A percentile compares a stretch with the other conserved stretches of the same genome.
Conservation (phyloP, 2,797 vertebrate genomes). For the Streptopelia turtur region DNA sequence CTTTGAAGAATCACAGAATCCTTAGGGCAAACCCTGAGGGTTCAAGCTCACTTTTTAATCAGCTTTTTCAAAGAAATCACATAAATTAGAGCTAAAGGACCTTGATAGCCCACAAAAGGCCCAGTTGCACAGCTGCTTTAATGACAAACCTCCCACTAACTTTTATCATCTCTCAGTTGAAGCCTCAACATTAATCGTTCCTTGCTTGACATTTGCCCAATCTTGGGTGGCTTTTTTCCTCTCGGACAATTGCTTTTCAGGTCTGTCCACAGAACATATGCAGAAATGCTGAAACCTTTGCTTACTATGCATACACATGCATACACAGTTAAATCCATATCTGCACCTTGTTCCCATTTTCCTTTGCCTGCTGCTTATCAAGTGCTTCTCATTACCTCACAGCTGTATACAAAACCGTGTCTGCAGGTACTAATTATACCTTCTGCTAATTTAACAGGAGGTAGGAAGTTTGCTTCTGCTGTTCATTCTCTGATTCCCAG, state of each 20-base stretch:
- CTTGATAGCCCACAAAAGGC: neutral
- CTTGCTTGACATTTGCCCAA: neutral
- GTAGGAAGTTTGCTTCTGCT: neutral
- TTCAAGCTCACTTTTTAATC: neutral
- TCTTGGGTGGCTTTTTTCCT: neutral
- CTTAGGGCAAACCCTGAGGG: neutral
- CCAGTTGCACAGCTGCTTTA: neutral
- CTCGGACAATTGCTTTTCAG: neutral
- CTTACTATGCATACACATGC: neutral
- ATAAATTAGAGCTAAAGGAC: neutral
- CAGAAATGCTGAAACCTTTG: neutral
- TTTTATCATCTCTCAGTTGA: accelerated
- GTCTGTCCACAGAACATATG: neutral
- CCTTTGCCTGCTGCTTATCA: neutral
- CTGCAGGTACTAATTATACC: neutral
- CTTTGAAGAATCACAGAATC: neutral
- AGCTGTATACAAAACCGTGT: neutral
- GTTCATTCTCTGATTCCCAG: neutral
- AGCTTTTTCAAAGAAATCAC: neutral
- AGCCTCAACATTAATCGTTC: neutral
- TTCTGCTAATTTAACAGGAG: neutral
- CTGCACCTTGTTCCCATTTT: neutral
- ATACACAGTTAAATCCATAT: neutral
- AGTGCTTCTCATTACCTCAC: neutral
- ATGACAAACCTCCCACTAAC: neutral